Conservation (phyloP, 1,140 invertebrate species). For the Onthophagus taurus region DNA sequence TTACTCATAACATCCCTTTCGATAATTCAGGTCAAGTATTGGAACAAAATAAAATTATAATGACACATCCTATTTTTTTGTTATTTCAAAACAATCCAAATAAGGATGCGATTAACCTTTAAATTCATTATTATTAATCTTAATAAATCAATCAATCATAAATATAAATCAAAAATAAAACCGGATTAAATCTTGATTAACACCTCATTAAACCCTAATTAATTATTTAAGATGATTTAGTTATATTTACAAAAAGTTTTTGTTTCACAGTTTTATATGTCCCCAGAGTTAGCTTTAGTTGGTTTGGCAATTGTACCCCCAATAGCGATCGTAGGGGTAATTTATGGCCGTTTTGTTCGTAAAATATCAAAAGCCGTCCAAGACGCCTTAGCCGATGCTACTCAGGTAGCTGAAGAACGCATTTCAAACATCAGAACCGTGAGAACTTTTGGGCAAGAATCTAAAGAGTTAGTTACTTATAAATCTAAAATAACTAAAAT, state of each 20-base stretch:
- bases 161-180: too few species aligned
- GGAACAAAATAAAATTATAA: too few species aligned
- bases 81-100: too few species aligned
- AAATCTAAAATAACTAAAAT: slow-evolving; percentile 60
- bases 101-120: too few species aligned
- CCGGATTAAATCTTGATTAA: too few species aligned
- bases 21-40: too few species aligned
- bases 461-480: slow-evolving; percentile 65
- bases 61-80: too few species aligned
- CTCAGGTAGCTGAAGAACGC: slow-evolving; percentile 83
- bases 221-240: slow-evolving; percentile 14
- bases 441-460: slow-evolving; percentile 82
- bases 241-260: neutral
- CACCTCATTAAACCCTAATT: slow-evolving; percentile 6
- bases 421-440: slow-evolving; percentile 92
- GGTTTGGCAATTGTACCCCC: slow-evolving; percentile 83
- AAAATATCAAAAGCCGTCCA: slow-evolving; percentile 77
- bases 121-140: too few species aligned
- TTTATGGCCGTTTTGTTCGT: slow-evolving; percentile 81
- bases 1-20: too few species aligned
- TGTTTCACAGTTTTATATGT: slow-evolving; percentile 70
- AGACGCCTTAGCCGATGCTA: slow-evolving; percentile 73
- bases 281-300: slow-evolving; percentile 74
- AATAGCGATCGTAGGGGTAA: slow-evolving; percentile 70
- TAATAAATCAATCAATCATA: too few species aligned